Percentiles rank a stretch among this genome's conserved stretches.
phyloP scores from a whole-genome alignment of 2,888 invertebrate species.

The Brenthis ino region DNA sequence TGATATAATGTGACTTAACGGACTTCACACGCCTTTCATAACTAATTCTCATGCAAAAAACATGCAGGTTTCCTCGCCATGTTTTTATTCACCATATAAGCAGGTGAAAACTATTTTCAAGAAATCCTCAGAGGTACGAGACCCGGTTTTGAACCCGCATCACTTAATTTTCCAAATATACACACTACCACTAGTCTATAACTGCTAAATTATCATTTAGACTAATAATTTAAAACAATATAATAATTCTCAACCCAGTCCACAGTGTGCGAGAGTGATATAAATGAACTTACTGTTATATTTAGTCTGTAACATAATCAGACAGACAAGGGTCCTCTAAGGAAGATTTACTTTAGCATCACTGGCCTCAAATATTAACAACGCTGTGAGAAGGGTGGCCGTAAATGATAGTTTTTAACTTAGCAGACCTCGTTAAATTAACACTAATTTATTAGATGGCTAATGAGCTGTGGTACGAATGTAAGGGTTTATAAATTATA shows the following conservation, averaged over 20 bases:
- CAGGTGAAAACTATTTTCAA: no score
- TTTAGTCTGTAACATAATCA: slow-evolving; percentile 43
- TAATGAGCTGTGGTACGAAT: slow-evolving; percentile 4
- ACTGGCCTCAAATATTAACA: slow-evolving; percentile 59
- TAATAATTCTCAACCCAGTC: background rate
- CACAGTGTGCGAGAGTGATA: background rate
- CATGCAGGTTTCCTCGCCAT: no score
- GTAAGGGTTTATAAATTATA: slow-evolving; percentile 3
- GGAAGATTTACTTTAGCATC: slow-evolving; percentile 50
- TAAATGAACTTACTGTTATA: slow-evolving; percentile 29
- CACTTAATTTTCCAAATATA: no score
- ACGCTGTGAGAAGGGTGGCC: slow-evolving; percentile 50
- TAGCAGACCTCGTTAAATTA: slow-evolving; percentile 9
- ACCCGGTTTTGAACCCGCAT: no score
- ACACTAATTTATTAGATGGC: slow-evolving; percentile 3
- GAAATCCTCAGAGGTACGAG: no score
- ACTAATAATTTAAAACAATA: background rate
- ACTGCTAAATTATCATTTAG: background rate
- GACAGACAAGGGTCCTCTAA: slow-evolving; percentile 48
- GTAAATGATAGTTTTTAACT: slow-evolving; percentile 41
- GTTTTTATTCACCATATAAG: no score
- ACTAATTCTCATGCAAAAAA: no score
- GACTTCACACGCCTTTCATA: no score
- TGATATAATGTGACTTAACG: no score
- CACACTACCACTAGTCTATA: no score